Base-by-base conservation (phyloP, 2,888 invertebrate species). In the Mimas tiliae region DNA sequence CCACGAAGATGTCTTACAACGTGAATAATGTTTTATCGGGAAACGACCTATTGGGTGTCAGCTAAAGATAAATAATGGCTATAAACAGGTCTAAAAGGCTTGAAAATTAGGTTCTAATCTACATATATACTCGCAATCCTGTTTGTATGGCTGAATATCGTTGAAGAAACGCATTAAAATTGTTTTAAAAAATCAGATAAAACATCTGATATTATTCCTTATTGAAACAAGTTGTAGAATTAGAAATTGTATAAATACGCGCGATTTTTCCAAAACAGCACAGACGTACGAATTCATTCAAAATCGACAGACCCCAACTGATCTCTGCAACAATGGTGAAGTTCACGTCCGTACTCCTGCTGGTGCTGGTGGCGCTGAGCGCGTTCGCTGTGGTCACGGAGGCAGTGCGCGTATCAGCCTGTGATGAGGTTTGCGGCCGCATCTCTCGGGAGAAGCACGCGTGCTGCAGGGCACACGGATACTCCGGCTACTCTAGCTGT, bases 291-390 rank as follows among this genome's bases (percentile, higher is more conserved):
- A 6, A 48, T 16, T 6, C 16, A 16, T 6, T 48, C 48, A 16
- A 7, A 16, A 16, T 48, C 48, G 16, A 16, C 48, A 16, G 16
- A 48, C 3, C 42, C 16, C n/a, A 48, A 3, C 27, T 27, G 2
- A 48, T 7, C 48, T 16, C 2, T 9, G 7, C 19, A 50, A 50
- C 50, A 19, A 50, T 50, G 48, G 38, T 38, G 12, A 50, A 50
- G 50, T 50, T 19, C 19, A 50, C 19, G 19, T 19, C 50, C 9
- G 50, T 50, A 9, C 19, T 50, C 19, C 50, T 50, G 50, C 7
- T 50, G 19, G 50, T 50, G 19, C 50, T 50, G 50, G 19, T 50
- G 9, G 50, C 50, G 9, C 16, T 50, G 50, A 50, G 50, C 50
- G 50, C 50, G 50, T 19, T 50, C 19, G 50, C 50, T 2, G 50